Percentiles rank a stretch among this genome's conserved stretches.
Evolutionary conservation across 1,140 invertebrate species (phyloP).

Genomic region (Chironomus tepperi): DNA sequence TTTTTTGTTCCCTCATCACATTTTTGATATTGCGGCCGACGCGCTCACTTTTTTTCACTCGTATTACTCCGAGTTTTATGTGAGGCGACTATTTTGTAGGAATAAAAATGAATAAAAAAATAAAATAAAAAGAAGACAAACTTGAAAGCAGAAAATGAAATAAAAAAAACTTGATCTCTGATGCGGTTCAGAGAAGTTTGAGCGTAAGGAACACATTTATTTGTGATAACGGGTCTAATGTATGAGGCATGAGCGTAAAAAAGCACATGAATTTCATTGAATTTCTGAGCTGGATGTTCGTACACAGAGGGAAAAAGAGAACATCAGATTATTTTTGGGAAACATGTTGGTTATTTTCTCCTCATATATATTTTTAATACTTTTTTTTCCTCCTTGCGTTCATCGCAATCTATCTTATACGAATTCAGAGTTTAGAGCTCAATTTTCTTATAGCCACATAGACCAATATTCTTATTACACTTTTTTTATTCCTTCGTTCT

Average conservation of each 20-base stretch:
- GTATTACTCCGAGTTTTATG: background rate
- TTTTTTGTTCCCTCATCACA: background rate
- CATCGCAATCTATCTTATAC: background rate
- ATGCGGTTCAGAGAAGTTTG: slow-evolving; percentile 23
- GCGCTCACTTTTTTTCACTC: slow-evolving; percentile 11
- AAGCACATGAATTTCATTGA: slow-evolving; percentile 20
- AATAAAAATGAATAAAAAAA: slow-evolving; percentile 1
- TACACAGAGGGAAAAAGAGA: background rate
- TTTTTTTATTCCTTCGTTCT: background rate
- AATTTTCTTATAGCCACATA: background rate
- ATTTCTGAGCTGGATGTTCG: background rate
- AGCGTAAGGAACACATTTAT: slow-evolving; percentile 16
- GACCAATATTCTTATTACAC: background rate
- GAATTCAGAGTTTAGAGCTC: background rate
- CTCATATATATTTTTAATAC: background rate
- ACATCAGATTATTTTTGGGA: slow-evolving; percentile 8
- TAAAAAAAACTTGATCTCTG: slow-evolving; percentile 20
- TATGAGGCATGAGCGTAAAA: slow-evolving; percentile 6
- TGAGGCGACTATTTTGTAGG: background rate
- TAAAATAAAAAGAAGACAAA: slow-evolving; percentile 21
- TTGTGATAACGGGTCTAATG: slow-evolving; percentile 3
- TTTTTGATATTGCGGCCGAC: slow-evolving; percentile 1
- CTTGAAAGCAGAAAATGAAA: slow-evolving; percentile 20
- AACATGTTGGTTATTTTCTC: background rate
- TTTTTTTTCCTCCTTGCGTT: background rate